phyloP scores from a whole-genome alignment of 2,113 vertebrate species.

The Plestiodon gilberti region DNA sequence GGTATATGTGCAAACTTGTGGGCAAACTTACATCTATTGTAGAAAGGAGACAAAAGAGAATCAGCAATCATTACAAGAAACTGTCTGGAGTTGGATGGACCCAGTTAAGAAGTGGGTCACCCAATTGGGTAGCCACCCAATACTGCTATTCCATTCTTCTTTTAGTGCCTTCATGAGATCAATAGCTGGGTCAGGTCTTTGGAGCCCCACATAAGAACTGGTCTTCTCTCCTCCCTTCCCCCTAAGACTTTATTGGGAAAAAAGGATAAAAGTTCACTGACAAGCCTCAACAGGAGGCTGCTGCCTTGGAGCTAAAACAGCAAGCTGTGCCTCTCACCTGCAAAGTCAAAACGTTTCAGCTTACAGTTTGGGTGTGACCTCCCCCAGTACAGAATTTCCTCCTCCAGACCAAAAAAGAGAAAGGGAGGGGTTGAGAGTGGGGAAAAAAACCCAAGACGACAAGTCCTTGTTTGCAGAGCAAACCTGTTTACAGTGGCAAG shows the following conservation, averaged over 20 bases:
- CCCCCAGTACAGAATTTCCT: neutral
- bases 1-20: neutral
- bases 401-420: neutral
- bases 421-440: neutral
- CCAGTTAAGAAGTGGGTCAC: neutral
- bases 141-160: neutral
- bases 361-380: constrained; percentile 21
- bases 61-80: neutral
- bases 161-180: neutral
- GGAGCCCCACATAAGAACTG: neutral
- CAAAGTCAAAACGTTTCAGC: constrained; percentile 25
- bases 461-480: neutral
- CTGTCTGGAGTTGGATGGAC: neutral
- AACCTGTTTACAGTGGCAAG: neutral
- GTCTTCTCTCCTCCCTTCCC: constrained; percentile 6
- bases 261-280: constrained; percentile 67
- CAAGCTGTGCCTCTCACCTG: neutral
- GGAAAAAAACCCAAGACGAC: neutral
- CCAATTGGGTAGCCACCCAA: no score
- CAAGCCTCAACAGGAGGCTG: constrained; percentile 56
- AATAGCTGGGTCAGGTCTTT: constrained; percentile 21
- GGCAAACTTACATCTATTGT: no score
- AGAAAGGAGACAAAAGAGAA: neutral
- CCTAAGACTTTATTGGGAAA: constrained; percentile 9
- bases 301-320: neutral